Conservation (phyloP, 53 echinoderm and acorn worm species). For the Mesocentrotus franciscanus region DNA sequence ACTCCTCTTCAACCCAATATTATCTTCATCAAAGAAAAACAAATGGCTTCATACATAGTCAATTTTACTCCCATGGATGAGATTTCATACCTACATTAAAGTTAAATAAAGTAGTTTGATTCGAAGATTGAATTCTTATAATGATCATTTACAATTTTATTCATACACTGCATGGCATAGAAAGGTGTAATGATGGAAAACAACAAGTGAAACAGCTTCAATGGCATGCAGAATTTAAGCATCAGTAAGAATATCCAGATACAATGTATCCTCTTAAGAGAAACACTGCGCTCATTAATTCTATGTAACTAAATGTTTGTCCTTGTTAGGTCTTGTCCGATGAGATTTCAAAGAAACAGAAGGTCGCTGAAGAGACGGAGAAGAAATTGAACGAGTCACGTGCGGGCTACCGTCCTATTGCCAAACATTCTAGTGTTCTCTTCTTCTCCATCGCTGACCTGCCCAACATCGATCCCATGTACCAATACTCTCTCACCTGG, state of each 20-base stretch:
- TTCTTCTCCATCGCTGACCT: conserved; percentile 97
- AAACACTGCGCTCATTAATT: not conserved
- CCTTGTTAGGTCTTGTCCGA: conserved; percentile 79
- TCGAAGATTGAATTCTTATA: not conserved
- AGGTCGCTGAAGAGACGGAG: conserved; percentile 99
- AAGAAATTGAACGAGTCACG: conserved; percentile 97
- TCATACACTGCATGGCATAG: not conserved
- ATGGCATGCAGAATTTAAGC: no score
- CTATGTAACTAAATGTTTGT: not conserved
- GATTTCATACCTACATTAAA: not conserved
- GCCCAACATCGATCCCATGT: conserved; percentile 99
- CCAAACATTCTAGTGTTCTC: conserved; percentile 97
- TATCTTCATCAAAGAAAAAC: not conserved
- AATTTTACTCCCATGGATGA: not conserved
- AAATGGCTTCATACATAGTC: not conserved
- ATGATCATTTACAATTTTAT: not conserved
- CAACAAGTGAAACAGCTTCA: no score
- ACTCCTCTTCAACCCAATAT: no score
- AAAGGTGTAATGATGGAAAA: not conserved
- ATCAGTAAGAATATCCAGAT: no score
- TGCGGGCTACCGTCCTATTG: conserved; percentile 97
- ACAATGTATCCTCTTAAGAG: no score
- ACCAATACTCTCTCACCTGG: conserved; percentile 99
- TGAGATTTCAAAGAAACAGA: conserved; percentile 99
- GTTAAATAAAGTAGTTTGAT: not conserved